Evolutionary conservation across 2,888 invertebrate species (phyloP), one percentile per base, ranked within the genome.

Genomic region (Pyralis farinalis): DNA sequence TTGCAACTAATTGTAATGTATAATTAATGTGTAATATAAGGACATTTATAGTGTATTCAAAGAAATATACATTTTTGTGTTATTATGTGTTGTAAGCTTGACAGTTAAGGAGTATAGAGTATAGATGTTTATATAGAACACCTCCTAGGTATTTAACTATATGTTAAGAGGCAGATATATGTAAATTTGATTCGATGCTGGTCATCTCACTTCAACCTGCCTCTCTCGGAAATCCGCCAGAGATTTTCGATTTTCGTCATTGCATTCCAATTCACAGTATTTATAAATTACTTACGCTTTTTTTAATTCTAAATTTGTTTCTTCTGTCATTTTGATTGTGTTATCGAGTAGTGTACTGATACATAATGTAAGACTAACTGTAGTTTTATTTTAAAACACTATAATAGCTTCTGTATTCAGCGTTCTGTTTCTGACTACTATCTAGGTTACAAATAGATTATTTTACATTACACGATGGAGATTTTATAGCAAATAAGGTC

Each of bases 221-320:
- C 67, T 74, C 71, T 75, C 70, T 77, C 61, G 46, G 38, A 47
- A 60, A 61, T 64, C 66, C 59, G 72, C 76, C 75, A 78, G 76
- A 77, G 59, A 70, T 70, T 69, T 56, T 61, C 51, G 49, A 58
- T 63, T 69, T 16, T 61, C 60, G 71, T 64, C 33, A 66, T 82
- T 79, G 83, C 87, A 87, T 87, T 87, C 87, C 87, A 85, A 78
- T 16, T 68, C 67, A 71, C 71, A 80, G 80, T 81, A 81, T 81
- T 81, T 76, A 59, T 62, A 61, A 56, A 53, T 54, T 54, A 62
- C 58, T 71, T 77, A 75, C 67, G 77, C 73, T 79, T 79, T 71
- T 61, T 58, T 57, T 43, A 29, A 38, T 51, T 58, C 55, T 46
- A 56, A 53, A 53, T 51, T 52, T n/a, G n/a, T n/a, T 54, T 58